Evolutionary conservation across 92 coral and sea anemone species (phyloP).

Genomic region (Actinostola sp.): DNA sequence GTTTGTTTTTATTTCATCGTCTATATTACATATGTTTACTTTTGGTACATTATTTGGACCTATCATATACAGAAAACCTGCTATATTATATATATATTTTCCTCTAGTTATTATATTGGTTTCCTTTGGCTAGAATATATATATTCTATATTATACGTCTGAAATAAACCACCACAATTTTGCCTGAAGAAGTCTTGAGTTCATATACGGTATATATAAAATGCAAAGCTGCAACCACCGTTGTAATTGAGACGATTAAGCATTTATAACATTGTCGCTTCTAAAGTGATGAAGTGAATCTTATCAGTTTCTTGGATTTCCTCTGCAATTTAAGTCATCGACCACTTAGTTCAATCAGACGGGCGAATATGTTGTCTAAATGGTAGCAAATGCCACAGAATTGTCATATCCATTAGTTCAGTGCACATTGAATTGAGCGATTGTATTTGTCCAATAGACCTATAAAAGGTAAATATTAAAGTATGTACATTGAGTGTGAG

Average conservation of each 20-base stretch:
- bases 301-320: neutral
- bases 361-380: slow-evolving; percentile 3
- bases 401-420: neutral
- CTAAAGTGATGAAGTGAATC: neutral
- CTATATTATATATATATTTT: neutral
- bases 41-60: neutral
- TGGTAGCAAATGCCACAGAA: neutral
- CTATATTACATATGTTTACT: too few species aligned
- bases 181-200: too few species aligned
- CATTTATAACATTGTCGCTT: slow-evolving; percentile 1
- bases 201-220: neutral
- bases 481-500: neutral
- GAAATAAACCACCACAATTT: too few species aligned
- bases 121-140: too few species aligned
- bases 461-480: neutral
- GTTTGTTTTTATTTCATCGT: neutral
- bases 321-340: neutral
- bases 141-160: too few species aligned
- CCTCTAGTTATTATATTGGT: neutral
- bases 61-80: neutral
- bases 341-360: neutral
- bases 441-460: neutral
- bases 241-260: too few species aligned
- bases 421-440: neutral
- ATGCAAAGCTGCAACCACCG: neutral